Evolutionary conservation across 2,797 vertebrate species (phyloP), one percentile per base, ranked within the genome.

Genomic region (Amphiprion clarkii): DNA sequence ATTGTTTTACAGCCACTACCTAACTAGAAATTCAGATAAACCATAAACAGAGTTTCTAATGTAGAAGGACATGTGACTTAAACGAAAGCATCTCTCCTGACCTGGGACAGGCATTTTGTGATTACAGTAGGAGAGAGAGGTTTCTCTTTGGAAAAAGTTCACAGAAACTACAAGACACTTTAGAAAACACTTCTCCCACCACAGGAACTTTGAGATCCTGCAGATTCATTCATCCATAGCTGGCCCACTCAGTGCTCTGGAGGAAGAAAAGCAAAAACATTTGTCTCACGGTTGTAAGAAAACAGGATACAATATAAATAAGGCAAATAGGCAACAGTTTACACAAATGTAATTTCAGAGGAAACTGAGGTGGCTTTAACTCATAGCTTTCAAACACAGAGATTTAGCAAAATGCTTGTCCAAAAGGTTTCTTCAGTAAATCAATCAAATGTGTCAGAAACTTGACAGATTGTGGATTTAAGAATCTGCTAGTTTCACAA

Each of bases 401-500:
- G 27, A 61, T 48, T 11, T 27, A 23, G 55, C 9, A 0, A 49
- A 5, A 16, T 48, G 17, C 46, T 48, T 9, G 14, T 56, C 16
- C 59, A 42, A 33, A 63, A 6, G 0, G 5, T 39, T 36, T 3
- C 14, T 29, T 12, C 14, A 72, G 52, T 53, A 31, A 55, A 53
- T 57, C 33, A 27, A 19, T 52, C 39, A 52, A 48, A 12, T 10
- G 31, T 48, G 2, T n/a, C 17, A 57, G 12, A 52, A 31, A 42
- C 17, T 49, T 1, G 29, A 27, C n/a, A 40, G 14, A 42, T 44
- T 6, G 51, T 56, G 12, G 9, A 48, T 51, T 21, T n/a, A 63
- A 60, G 48, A 33, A 49, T 62, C 25, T 76, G 19, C n/a, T n/a
- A 25, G 1, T 29, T 68, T 78, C 19, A 61, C 14, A 51, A 46